Conservation (phyloP, 2,113 vertebrate genomes). For the Dicentrarchus labrax region DNA sequence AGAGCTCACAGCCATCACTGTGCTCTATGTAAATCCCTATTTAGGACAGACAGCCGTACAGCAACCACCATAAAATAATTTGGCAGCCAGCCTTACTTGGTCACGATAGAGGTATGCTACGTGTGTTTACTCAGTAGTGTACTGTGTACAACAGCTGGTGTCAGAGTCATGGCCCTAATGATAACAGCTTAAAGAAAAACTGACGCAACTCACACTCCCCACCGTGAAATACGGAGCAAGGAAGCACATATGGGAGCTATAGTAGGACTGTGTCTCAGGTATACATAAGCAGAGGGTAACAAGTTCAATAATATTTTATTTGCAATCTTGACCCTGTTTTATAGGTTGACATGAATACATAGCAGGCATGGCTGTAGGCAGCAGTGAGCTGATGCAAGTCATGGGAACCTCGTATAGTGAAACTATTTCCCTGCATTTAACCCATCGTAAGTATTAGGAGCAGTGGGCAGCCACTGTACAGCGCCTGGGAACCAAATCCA, state of each 20-base stretch:
- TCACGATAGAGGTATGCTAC: constrained; percentile 70
- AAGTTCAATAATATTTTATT: constrained; percentile 11
- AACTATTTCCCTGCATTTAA: too few relatives aligned
- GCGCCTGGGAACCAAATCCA: too few relatives aligned
- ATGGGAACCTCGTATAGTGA: not conserved
- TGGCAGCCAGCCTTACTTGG: constrained; percentile 76
- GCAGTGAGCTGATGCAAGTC: constrained; percentile 7
- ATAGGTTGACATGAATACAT: not conserved
- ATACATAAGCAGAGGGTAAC: not conserved
- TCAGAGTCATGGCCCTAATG: constrained; percentile 63
- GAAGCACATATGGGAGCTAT: constrained; percentile 30
- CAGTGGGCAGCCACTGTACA: too few relatives aligned
- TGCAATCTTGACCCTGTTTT: constrained; percentile 18
- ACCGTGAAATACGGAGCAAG: constrained; percentile 52
- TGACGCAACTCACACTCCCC: constrained; percentile 64
- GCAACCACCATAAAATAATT: constrained; percentile 70
- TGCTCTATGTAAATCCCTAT: constrained; percentile 74
- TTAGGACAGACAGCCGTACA: constrained; percentile 62
- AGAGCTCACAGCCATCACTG: constrained; percentile 47
- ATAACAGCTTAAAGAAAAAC: constrained; percentile 74
- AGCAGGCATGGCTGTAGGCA: constrained; percentile 18
- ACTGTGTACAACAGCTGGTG: constrained; percentile 77
- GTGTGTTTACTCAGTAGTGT: constrained; percentile 77
- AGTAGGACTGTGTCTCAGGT: not conserved
- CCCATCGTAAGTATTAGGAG: too few relatives aligned